Conservation (phyloP, 2,888 invertebrate genomes). For the Teleiodes luculella region DNA sequence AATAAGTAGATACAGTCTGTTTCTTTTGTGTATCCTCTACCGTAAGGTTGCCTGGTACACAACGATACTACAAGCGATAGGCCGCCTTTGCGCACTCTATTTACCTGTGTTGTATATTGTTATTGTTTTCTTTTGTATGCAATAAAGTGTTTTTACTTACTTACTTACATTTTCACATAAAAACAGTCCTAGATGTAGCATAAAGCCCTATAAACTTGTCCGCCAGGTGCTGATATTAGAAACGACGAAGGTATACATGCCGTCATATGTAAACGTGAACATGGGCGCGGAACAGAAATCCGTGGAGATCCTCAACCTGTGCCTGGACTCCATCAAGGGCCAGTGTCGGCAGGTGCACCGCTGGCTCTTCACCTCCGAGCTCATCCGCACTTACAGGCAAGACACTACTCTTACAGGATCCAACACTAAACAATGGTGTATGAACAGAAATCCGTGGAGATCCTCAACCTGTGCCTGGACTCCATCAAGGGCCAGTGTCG, state of each 20-base stretch:
- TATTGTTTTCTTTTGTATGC: no score
- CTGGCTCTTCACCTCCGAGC: slow-evolving; percentile 94
- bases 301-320: slow-evolving; percentile 91
- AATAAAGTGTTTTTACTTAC: no score
- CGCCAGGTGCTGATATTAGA: slow-evolving; percentile 89
- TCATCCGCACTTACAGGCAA: slow-evolving; percentile 91
- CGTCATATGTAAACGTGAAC: slow-evolving; percentile 97
- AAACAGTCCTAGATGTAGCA: no score
- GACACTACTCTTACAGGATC: no score
- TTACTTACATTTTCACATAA: no score
- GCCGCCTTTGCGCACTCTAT: no score
- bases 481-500: slow-evolving; percentile 87
- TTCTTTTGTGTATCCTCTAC: no score
- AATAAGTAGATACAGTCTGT: no score
- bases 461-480: slow-evolving; percentile 90
- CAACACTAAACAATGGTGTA: no score
- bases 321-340: slow-evolving; percentile 86
- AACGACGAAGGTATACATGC: slow-evolving; percentile 94
- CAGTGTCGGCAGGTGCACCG: slow-evolving; percentile 92
- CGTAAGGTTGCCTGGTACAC: no score
- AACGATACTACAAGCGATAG: no score
- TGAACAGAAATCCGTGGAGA: slow-evolving; percentile 95
- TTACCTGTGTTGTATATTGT: no score
- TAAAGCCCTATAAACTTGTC: slow-evolving; percentile 16
- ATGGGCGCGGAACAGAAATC: slow-evolving; percentile 95